phyloP scores from a whole-genome alignment of 2,888 invertebrate genomes.

The Liodrosophila aerea region DNA sequence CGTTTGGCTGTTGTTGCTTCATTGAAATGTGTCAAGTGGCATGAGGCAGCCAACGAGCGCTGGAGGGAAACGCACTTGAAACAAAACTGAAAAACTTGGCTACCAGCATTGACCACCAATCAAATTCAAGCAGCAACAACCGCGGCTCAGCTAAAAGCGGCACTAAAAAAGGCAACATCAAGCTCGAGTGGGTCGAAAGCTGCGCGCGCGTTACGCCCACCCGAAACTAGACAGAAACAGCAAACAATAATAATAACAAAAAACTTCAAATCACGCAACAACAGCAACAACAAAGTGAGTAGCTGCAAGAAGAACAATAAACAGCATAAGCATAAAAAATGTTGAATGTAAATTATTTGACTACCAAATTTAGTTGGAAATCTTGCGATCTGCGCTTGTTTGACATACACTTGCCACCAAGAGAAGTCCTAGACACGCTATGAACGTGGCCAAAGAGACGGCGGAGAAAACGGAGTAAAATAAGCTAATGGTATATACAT shows the following conservation, averaged over 20 bases:
- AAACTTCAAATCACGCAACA: constrained; percentile 73
- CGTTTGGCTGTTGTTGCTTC: constrained; percentile 29
- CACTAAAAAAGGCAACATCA: constrained; percentile 67
- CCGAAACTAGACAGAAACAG: constrained; percentile 36
- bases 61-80: constrained; percentile 63
- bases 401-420: constrained; percentile 28
- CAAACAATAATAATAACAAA: constrained; percentile 49
- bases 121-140: constrained; percentile 33
- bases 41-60: constrained; percentile 25
- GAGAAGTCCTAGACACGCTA: constrained; percentile 3
- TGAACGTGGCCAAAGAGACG: background rate
- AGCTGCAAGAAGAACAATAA: constrained; percentile 56
- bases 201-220: constrained; percentile 70
- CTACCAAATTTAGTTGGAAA: constrained; percentile 77
- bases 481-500: too few species aligned
- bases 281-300: constrained; percentile 27
- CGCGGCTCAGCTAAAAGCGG: constrained; percentile 58
- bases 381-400: constrained; percentile 55
- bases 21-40: constrained; percentile 74
- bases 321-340: constrained; percentile 43
- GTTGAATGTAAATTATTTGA: constrained; percentile 74
- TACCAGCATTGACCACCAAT: constrained; percentile 67
- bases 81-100: constrained; percentile 22
- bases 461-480: too few species aligned
- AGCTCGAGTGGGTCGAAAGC: constrained; percentile 64